These are phyloP conservation scores for Drosophila sordidapex DNA, from an alignment of 2,888 invertebrate genomes.

Conservation along the genomic window DNA sequence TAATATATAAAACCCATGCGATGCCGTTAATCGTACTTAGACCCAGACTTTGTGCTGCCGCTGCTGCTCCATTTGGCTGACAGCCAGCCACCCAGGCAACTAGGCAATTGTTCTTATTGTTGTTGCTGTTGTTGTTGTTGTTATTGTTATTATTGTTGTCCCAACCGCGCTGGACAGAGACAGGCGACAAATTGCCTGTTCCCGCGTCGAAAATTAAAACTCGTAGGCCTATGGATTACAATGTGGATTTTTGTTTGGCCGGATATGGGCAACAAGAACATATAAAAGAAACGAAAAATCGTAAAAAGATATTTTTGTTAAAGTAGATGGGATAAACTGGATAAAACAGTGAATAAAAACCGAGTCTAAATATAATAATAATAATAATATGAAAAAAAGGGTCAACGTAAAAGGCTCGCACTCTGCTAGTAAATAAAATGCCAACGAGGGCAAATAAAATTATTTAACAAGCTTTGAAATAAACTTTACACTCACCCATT, in stretches of 20 bases:
- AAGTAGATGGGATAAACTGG: constrained; percentile 10
- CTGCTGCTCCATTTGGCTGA: constrained; percentile 57
- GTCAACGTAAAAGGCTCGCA: constrained; percentile 18
- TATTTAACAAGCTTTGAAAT: constrained; percentile 31
- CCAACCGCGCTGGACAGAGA: constrained; percentile 31
- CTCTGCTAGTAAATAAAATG: constrained; percentile 31
- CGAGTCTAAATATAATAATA: constrained; percentile 53
- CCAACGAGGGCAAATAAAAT: constrained; percentile 47
- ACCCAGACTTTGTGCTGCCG: constrained; percentile 71
- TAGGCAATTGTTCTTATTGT: not conserved
- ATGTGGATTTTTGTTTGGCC: constrained; percentile 18
- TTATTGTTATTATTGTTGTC: constrained; percentile 9
- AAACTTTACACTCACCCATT: constrained; percentile 79
- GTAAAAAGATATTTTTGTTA: constrained; percentile 64
- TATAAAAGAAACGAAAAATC: constrained; percentile 52
- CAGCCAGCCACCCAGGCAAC: constrained; percentile 38
- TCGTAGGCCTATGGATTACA: constrained; percentile 79
- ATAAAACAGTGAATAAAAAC: constrained; percentile 37
- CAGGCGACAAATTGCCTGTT: constrained; percentile 65
- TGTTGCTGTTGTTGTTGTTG: constrained; percentile 4
- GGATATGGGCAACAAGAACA: constrained; percentile 38
- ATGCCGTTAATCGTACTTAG: constrained; percentile 53
- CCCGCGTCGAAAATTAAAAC: constrained; percentile 79
- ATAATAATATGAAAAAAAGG: constrained; percentile 23
- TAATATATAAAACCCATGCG: constrained; percentile 73